Evolutionary conservation across 2,888 invertebrate genomes (phyloP).

Genomic region (Bembecia ichneumoniformis): DNA sequence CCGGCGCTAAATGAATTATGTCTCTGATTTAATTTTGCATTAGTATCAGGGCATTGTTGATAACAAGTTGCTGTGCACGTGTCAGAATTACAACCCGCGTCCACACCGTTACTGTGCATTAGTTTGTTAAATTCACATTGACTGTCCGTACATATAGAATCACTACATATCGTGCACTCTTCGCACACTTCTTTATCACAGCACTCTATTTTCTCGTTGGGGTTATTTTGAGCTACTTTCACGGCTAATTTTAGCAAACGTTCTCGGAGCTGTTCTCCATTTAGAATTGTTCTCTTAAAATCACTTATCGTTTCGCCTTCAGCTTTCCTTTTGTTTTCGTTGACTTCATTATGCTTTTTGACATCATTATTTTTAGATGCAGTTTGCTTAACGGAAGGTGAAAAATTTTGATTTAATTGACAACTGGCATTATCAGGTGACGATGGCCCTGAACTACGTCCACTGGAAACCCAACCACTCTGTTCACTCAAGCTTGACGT

Average conservation of each 20-base stretch:
- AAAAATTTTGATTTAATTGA: constrained; percentile 64
- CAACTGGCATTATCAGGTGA: constrained; percentile 72
- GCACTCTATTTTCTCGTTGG: constrained; percentile 65
- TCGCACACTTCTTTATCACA: constrained; percentile 68
- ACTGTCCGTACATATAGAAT: constrained; percentile 65
- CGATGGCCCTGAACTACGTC: constrained; percentile 76
- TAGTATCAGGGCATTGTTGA: constrained; percentile 47
- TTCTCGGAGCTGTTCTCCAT: constrained; percentile 77
- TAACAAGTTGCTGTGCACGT: constrained; percentile 58
- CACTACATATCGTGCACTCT: constrained; percentile 66
- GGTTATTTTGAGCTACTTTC: constrained; percentile 55
- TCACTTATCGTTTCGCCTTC: constrained; percentile 53
- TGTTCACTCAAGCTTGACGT: constrained; percentile 84
- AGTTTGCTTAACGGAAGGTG: constrained; percentile 40
- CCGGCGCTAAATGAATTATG: constrained; percentile 65
- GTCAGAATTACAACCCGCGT: constrained; percentile 57
- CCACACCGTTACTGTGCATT: constrained; percentile 58
- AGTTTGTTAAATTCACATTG: constrained; percentile 65
- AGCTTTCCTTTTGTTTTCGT: constrained; percentile 25
- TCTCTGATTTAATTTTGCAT: constrained; percentile 47
- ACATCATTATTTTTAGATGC: constrained; percentile 27
- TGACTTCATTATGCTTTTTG: constrained; percentile 41
- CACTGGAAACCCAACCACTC: constrained; percentile 90
- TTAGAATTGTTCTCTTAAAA: constrained; percentile 65
- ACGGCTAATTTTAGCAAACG: constrained; percentile 76